phyloP scores from a whole-genome alignment of 2,797 vertebrate genomes.

The Scyliorhinus canicula region DNA sequence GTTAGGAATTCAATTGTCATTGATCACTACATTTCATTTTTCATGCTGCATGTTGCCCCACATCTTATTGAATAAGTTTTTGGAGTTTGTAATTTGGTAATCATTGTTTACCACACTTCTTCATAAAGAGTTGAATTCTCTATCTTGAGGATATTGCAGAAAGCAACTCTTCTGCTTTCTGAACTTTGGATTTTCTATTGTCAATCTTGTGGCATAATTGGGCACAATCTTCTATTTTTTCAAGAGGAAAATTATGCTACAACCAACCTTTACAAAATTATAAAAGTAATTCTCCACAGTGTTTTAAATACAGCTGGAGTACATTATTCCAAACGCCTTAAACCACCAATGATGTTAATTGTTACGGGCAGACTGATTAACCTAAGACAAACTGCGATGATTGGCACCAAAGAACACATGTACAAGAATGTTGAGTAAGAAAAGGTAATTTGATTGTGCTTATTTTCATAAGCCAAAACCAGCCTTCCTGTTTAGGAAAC shows the following conservation, averaged over 20 bases:
- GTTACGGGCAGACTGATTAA: conserved; percentile 4
- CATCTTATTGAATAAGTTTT: background rate
- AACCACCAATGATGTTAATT: background rate
- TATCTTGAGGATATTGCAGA: background rate
- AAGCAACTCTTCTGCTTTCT: background rate
- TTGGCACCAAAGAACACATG: background rate
- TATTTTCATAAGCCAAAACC: background rate
- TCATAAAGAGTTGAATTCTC: background rate
- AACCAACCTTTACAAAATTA: background rate
- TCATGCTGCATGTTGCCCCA: background rate
- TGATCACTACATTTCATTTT: background rate
- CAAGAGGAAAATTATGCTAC: background rate
- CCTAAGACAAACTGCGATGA: background rate
- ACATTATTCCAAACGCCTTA: conserved; percentile 6
- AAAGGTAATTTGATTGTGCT: background rate
- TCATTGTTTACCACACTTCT: background rate
- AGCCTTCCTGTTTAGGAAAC: background rate
- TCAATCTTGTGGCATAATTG: background rate
- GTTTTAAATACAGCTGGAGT: background rate
- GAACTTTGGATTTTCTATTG: background rate
- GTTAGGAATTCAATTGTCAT: background rate
- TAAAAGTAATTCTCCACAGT: background rate
- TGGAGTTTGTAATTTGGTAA: background rate
- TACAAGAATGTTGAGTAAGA: background rate
- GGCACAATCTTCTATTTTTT: background rate